phyloP scores from a whole-genome alignment of 1,140 invertebrate species.

The Eriocheir sinensis region DNA sequence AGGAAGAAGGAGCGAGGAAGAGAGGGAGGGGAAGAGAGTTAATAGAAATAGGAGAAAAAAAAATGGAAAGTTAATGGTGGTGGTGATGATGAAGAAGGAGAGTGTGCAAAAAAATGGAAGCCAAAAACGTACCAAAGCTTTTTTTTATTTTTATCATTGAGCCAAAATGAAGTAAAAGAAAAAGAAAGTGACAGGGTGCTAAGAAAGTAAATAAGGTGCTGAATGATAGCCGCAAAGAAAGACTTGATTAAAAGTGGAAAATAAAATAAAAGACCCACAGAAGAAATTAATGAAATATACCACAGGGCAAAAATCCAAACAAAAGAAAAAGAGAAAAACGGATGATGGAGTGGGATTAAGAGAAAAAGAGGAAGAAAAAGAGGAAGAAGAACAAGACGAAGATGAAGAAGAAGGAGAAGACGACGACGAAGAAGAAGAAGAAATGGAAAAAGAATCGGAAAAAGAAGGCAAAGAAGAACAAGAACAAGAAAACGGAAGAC shows the following conservation, averaged over 20 bases:
- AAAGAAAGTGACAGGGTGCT: neutral
- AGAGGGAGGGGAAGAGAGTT: conserved; percentile 20
- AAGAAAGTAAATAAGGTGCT: neutral
- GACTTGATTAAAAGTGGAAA: neutral
- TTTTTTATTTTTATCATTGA: neutral
- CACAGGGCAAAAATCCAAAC: neutral
- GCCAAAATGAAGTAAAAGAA: neutral
- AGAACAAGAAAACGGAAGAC: no score
- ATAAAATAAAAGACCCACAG: neutral
- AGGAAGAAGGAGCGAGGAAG: conserved; percentile 9
- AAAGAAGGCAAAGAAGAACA: no score
- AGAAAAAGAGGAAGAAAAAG: neutral
- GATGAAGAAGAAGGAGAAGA: no score
- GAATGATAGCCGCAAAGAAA: neutral
- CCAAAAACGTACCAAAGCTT: neutral
- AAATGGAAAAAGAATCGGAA: no score
- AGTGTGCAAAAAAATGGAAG: no score
- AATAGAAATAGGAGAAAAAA: neutral
- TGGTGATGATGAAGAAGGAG: no score
- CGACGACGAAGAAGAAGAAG: neutral
- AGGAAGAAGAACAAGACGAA: neutral
- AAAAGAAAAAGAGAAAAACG: neutral
- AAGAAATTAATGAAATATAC: neutral
- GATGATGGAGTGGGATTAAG: neutral
- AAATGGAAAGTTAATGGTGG: neutral